These are phyloP conservation scores for Etia nguti DNA, from an alignment of 2,113 vertebrate genomes.

Conservation along the genomic window DNA sequence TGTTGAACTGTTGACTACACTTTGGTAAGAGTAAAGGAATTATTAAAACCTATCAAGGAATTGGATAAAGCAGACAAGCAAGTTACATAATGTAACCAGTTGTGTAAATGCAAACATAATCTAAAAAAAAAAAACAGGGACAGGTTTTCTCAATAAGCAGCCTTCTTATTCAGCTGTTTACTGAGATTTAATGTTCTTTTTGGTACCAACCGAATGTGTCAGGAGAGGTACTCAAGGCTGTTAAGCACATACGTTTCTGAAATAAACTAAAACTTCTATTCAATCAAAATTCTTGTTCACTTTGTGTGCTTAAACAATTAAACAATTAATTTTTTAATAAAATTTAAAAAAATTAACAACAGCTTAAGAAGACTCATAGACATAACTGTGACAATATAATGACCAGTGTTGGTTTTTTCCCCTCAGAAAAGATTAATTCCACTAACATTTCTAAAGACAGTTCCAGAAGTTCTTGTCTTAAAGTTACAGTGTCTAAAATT, in stretches of 20 bases:
- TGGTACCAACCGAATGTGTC: background rate
- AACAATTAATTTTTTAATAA: too few relatives aligned
- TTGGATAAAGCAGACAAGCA: background rate
- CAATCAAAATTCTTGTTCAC: background rate
- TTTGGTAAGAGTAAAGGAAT: background rate
- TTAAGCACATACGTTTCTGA: background rate
- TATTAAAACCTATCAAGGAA: background rate
- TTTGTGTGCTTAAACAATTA: background rate
- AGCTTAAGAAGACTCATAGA: background rate
- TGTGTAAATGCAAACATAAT: background rate
- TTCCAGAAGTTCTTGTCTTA: background rate
- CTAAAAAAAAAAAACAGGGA: background rate
- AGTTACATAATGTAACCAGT: background rate
- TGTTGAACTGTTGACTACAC: background rate
- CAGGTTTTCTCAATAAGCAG: background rate
- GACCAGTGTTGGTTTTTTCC: background rate
- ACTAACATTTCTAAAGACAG: background rate
- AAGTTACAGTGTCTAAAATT: background rate
- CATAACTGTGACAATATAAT: background rate
- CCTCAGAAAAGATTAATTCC: background rate
- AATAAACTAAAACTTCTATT: background rate
- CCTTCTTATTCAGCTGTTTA: background rate
- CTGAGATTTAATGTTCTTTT: background rate
- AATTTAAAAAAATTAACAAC: background rate
- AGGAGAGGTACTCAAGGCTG: background rate